phyloP scores from a whole-genome alignment of 2,113 vertebrate species.

The Narcine bancroftii region DNA sequence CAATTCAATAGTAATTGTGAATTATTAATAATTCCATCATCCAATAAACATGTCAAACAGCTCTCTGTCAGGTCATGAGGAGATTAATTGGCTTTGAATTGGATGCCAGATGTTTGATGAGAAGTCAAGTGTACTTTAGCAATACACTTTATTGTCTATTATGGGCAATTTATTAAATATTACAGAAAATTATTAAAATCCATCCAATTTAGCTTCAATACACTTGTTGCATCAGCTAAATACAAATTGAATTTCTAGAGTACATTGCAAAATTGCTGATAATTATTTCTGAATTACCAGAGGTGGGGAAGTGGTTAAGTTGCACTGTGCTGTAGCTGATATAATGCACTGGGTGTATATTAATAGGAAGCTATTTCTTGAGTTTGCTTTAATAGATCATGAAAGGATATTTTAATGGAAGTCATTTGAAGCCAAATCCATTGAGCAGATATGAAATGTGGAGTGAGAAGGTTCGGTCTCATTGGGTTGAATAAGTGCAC shows the following conservation, averaged over 20 bases:
- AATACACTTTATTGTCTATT: slow-evolving; percentile 20
- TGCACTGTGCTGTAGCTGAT: neutral
- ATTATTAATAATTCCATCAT: slow-evolving; percentile 20
- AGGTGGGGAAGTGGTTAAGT: neutral
- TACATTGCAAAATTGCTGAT: slow-evolving; percentile 20
- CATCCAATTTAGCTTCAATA: slow-evolving; percentile 25
- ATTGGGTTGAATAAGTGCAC: neutral
- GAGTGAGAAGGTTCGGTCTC: neutral
- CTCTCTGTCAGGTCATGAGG: neutral
- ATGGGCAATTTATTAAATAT: slow-evolving; percentile 27
- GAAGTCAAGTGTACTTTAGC: slow-evolving; percentile 19
- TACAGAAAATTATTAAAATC: slow-evolving; percentile 30
- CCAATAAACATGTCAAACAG: neutral
- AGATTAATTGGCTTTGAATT: slow-evolving; percentile 32
- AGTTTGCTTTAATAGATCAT: neutral
- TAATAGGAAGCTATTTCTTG: neutral
- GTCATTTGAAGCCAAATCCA: neutral
- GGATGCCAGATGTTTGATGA: slow-evolving; percentile 20
- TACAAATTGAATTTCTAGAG: neutral
- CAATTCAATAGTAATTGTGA: neutral
- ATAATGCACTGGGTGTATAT: neutral
- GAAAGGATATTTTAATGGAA: neutral
- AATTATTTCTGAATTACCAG: slow-evolving; percentile 26
- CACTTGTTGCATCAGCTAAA: slow-evolving; percentile 8
- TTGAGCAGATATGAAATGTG: neutral